Evolutionary conservation across 2,797 vertebrate genomes (phyloP).

Genomic region (Antrozous pallidus): DNA sequence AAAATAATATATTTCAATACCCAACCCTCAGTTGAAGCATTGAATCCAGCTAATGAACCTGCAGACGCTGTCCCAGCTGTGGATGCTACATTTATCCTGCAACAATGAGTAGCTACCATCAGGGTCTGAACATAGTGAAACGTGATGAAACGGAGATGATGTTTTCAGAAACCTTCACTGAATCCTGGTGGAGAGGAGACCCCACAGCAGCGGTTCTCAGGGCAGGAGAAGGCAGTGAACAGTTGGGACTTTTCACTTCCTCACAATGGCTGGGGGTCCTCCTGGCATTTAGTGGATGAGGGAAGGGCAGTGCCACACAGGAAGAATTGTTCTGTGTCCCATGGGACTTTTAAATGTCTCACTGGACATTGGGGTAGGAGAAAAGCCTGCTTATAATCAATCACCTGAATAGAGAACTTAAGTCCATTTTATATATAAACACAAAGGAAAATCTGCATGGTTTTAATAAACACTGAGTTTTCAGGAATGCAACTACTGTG

Average conservation of each 20-base stretch:
- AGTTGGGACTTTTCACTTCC: not conserved
- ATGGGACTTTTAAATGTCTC: not conserved
- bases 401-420: constrained; percentile 6
- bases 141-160: not conserved
- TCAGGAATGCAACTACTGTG: not conserved
- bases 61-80: not conserved
- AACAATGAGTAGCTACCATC: not conserved
- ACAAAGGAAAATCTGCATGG: not conserved
- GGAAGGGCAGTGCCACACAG: not conserved
- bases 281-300: not conserved
- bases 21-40: not conserved
- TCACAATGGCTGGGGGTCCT: not conserved
- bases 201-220: not conserved
- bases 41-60: not conserved
- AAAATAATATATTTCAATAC: not conserved
- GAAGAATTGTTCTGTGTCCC: not conserved
- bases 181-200: not conserved
- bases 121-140: not conserved
- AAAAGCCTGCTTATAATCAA: not conserved
- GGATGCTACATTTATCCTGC: not conserved
- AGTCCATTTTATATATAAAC: not conserved
- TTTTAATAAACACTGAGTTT: not conserved
- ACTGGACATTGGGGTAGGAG: not conserved
- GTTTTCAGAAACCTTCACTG: not conserved
- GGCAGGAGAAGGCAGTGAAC: not conserved